Evolutionary conservation across 2,113 vertebrate genomes (phyloP).

Genomic region (Ciconia maguari): DNA sequence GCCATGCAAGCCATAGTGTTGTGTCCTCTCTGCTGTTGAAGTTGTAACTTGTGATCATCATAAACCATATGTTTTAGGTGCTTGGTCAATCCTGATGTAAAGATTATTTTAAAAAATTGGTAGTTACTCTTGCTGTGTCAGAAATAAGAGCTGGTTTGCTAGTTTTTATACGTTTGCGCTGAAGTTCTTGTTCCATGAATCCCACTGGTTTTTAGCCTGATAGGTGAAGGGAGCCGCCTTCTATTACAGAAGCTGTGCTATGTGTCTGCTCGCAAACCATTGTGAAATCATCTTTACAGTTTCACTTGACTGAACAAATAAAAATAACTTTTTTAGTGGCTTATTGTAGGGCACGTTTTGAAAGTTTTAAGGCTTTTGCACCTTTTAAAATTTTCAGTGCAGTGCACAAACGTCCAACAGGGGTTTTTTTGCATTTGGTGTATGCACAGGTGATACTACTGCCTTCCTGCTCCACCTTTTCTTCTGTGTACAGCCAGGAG

Average conservation of each 20-base stretch:
- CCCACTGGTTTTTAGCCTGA: background rate
- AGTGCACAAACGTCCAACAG: background rate
- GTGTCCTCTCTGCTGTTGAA: background rate
- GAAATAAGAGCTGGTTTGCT: background rate
- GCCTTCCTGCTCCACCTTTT: background rate
- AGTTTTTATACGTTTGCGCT: background rate
- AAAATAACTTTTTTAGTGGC: background rate
- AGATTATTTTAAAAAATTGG: background rate
- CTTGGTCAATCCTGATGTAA: background rate
- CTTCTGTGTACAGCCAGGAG: background rate
- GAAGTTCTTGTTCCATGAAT: background rate
- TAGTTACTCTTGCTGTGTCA: background rate
- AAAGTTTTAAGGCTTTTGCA: background rate
- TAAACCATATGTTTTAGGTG: background rate
- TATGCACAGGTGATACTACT: fast-evolving
- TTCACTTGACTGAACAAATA: background rate
- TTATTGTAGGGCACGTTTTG: background rate
- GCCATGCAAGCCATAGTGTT: background rate
- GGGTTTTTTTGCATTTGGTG: background rate
- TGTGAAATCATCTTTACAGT: background rate
- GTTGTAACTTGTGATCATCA: background rate
- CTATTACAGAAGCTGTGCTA: background rate
- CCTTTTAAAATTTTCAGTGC: background rate
- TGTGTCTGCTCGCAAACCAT: background rate
- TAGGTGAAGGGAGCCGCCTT: background rate